Base-by-base conservation (phyloP, 2,113 vertebrate species). In the Dasyprocta punctata region DNA sequence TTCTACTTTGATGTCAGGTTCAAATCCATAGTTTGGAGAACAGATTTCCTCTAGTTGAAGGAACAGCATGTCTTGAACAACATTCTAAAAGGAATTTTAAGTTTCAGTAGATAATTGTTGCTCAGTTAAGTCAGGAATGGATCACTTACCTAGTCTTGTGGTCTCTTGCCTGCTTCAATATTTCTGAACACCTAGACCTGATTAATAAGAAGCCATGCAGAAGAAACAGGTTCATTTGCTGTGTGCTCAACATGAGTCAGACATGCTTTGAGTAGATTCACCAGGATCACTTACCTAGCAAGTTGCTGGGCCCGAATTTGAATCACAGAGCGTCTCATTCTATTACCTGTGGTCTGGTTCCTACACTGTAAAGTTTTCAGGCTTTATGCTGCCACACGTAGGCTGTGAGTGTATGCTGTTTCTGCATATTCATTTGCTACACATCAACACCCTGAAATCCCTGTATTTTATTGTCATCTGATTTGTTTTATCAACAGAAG, bases 41-140 rank as follows among this genome's bases (percentile, higher is more conserved):
- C 80, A 22, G 0, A 16, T 2, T 95, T 97, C 12, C 58, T 2
- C 20, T 73, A 92, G 61, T 95, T 5, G 3, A 83, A 44, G 14
- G 5, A 52, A 90, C 17, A 44, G 78, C 58, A 80, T 88, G 9
- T 89, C 94, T 41, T 60, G 77, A 96, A 90, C 61, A 87, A 47
- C 88, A 75, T 97, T 67, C 47, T 83, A 94, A 82, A 14, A 78
- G 94, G 60, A 78, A 83, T 90, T 93, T 71, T 19, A 95, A 75
- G 6, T 80, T 69, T 95, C 92, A 63, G 36, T 60, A 54, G 61
- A 67, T 56, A 92, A 81, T 4, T 28, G 3, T 13, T 86, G 67
- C 33, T 73, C 19, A 44, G 52, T 90, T 69, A 54, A 75, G 38
- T 47, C 63, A 67, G 73, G 17, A 95, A 97, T 73, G 94, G 58